phyloP scores from a whole-genome alignment of 2,888 invertebrate species.

The Agrochola lychnidis region DNA sequence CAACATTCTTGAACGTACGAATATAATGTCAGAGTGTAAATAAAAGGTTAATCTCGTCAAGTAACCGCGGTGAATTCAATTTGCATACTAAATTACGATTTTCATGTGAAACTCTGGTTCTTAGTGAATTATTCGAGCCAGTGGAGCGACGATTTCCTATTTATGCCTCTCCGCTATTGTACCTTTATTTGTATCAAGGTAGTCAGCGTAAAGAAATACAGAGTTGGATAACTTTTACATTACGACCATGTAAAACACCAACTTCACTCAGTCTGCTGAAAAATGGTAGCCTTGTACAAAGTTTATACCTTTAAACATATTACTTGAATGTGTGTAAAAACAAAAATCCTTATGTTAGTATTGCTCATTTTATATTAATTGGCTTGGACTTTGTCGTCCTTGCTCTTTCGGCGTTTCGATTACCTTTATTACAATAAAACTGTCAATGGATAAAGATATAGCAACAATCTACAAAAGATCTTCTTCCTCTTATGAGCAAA shows the following conservation, averaged over 20 bases:
- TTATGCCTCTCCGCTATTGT: constrained; percentile 85
- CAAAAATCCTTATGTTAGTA: not conserved
- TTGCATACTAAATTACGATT: constrained; percentile 88
- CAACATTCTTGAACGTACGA: constrained; percentile 58
- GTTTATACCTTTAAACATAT: not conserved
- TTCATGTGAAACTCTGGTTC: constrained; percentile 87
- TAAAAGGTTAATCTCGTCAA: constrained; percentile 76
- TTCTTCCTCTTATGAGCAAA: not conserved
- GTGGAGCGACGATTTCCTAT: constrained; percentile 89
- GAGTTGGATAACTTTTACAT: constrained; percentile 76
- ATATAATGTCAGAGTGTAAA: constrained; percentile 71
- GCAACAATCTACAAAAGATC: not conserved
- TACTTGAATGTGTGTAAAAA: not conserved
- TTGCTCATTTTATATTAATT: constrained; percentile 16
- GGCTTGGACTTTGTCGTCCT: constrained; percentile 10
- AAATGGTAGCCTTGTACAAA: constrained; percentile 19
- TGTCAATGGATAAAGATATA: not conserved
- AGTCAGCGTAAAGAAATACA: constrained; percentile 83
- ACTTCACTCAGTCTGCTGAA: constrained; percentile 43
- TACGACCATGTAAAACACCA: constrained; percentile 48
- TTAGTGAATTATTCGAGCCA: constrained; percentile 88
- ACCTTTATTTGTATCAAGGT: constrained; percentile 86
- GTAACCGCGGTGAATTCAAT: constrained; percentile 81
- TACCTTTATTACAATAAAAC: not conserved
- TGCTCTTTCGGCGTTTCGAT: constrained; percentile 4